Percentiles rank a stretch among this genome's conserved stretches.
These are phyloP conservation scores for Drosophila setosimentum DNA, from an alignment of 2,888 invertebrate genomes.

Conservation along the genomic window DNA sequence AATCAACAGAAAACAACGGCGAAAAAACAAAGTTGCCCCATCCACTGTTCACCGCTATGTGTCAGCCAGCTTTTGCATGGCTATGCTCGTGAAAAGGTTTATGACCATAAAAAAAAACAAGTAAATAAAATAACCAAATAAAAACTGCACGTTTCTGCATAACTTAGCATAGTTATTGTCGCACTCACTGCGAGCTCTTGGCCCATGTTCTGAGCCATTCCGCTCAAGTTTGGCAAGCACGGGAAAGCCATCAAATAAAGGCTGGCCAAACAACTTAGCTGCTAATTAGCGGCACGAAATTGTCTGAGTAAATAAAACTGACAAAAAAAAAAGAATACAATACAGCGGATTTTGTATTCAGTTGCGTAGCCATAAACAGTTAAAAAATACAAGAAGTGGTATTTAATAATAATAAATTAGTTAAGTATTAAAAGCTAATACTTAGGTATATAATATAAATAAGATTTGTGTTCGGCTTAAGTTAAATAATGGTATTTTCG, in stretches of 20 bases:
- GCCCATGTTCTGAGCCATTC: conserved; percentile 27
- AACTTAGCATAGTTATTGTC: conserved; percentile 52
- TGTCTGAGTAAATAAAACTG: conserved; percentile 35
- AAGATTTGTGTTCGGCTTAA: neutral
- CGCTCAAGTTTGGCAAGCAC: conserved; percentile 11
- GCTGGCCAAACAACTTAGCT: conserved; percentile 35
- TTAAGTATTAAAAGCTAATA: neutral
- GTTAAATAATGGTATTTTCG: neutral
- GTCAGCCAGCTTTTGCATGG: conserved; percentile 39
- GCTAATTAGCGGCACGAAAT: conserved; percentile 61
- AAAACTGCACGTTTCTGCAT: conserved; percentile 68
- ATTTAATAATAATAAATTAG: neutral
- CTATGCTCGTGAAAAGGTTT: conserved; percentile 45
- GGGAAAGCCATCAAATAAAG: conserved; percentile 38
- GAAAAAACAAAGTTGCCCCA: conserved; percentile 14
- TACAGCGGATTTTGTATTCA: conserved; percentile 1
- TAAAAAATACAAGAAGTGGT: neutral
- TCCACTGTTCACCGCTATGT: conserved; percentile 57
- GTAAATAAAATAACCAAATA: conserved; percentile 38
- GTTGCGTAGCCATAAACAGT: neutral
- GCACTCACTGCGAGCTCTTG: conserved; percentile 7
- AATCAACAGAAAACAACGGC: conserved; percentile 1
- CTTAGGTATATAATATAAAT: neutral
- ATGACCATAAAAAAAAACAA: conserved; percentile 35
- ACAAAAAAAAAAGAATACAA: conserved; percentile 16